These are phyloP conservation scores for Nemotelus nigrinus DNA, from an alignment of 2,888 invertebrate species.

Conservation along the genomic window DNA sequence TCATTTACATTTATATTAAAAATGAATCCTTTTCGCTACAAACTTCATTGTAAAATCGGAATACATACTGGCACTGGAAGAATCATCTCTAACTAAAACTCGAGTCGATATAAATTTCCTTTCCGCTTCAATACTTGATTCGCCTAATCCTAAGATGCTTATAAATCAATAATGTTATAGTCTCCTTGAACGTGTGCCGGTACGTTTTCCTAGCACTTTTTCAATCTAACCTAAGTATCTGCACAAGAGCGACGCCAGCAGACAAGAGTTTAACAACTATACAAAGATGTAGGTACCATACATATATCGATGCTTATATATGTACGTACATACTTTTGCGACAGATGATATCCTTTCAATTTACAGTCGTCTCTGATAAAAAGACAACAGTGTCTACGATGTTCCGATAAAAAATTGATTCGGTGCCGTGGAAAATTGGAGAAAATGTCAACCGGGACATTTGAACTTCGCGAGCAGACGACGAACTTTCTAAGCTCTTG, in stretches of 20 bases:
- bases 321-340: neutral
- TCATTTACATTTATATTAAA: constrained; percentile 27
- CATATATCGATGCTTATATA: neutral
- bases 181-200: constrained; percentile 11
- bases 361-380: constrained; percentile 35
- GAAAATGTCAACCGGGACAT: constrained; percentile 41
- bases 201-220: constrained; percentile 26
- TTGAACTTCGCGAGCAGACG: constrained; percentile 35
- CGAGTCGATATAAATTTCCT: constrained; percentile 1
- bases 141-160: constrained; percentile 31
- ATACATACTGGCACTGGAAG: constrained; percentile 2
- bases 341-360: constrained; percentile 40
- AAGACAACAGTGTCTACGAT: constrained; percentile 27
- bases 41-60: constrained; percentile 10
- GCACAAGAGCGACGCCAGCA: constrained; percentile 17
- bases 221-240: constrained; percentile 21
- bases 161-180: constrained; percentile 35
- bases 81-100: constrained; percentile 31
- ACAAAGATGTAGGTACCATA: neutral
- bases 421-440: constrained; percentile 36
- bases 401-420: constrained; percentile 39
- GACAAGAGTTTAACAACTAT: constrained; percentile 8
- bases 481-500: constrained; percentile 30
- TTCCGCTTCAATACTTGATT: constrained; percentile 19
- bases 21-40: neutral